These are phyloP conservation scores for Thryonomys swinderianus DNA, from an alignment of 2,113 vertebrate genomes.

Conservation along the genomic window DNA sequence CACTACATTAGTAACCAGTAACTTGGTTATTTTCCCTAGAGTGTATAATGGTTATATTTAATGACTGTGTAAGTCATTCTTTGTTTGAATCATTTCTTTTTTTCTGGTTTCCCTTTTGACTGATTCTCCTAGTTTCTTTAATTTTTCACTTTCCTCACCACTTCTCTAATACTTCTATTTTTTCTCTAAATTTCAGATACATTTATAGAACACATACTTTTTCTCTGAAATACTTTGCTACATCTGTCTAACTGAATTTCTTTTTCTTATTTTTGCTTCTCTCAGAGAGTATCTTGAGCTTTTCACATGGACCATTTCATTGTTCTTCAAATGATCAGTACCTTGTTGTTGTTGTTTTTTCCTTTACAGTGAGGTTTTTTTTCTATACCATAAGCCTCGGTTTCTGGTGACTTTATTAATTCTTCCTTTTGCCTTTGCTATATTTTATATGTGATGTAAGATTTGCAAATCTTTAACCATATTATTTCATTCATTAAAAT, in stretches of 20 bases:
- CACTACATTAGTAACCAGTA: background rate
- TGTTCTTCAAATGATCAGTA: background rate
- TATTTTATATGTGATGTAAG: background rate
- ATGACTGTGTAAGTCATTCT: background rate
- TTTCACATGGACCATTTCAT: background rate
- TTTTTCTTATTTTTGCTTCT: background rate
- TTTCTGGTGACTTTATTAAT: conserved; percentile 33
- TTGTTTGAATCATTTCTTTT: background rate
- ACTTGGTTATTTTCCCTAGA: background rate
- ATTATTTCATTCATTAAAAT: background rate
- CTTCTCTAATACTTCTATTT: background rate
- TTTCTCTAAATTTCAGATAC: background rate
- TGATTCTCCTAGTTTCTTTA: background rate
- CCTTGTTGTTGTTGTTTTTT: background rate
- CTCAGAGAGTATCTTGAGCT: background rate
- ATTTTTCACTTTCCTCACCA: background rate
- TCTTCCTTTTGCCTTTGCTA: background rate
- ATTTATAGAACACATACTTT: background rate
- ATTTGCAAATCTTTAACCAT: conserved; percentile 14
- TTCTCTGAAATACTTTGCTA: background rate
- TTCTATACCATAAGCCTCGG: background rate
- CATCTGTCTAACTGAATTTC: background rate
- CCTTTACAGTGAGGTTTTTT: background rate
- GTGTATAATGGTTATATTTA: background rate
- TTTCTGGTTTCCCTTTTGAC: background rate